Percentiles rank a stretch among this genome's conserved stretches.
phyloP scores from a whole-genome alignment of 2,797 vertebrate genomes.

The Furcifer pardalis region DNA sequence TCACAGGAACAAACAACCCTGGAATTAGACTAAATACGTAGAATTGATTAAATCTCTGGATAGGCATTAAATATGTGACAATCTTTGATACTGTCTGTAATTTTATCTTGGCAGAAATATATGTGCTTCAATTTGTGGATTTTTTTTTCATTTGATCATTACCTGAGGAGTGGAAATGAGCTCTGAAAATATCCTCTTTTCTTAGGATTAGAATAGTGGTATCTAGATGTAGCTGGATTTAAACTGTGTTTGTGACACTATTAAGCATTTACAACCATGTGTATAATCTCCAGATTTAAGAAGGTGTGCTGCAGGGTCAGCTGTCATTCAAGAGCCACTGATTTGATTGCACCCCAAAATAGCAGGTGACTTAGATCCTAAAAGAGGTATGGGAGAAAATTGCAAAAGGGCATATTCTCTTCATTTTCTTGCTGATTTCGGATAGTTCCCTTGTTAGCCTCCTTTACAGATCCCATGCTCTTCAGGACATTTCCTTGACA shows the following conservation, averaged over 20 bases:
- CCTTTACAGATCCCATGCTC: neutral
- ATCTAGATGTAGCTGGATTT: neutral
- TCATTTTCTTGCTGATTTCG: neutral
- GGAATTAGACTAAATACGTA: slow-evolving; percentile 74
- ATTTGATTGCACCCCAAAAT: neutral
- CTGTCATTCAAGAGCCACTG: neutral
- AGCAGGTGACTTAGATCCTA: neutral
- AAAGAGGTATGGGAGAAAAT: neutral
- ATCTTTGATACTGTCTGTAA: slow-evolving; percentile 43
- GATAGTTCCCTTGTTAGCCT: neutral
- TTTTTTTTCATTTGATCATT: neutral
- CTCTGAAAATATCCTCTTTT: neutral
- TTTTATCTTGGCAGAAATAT: slow-evolving; percentile 52
- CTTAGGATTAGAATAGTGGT: neutral
- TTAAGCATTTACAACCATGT: neutral
- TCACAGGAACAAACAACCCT: slow-evolving; percentile 73
- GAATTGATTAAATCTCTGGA: slow-evolving; percentile 73
- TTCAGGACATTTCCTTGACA: too few species aligned
- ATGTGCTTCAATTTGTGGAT: slow-evolving; percentile 1
- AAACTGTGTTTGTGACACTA: neutral
- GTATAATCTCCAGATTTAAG: neutral
- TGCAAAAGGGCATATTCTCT: neutral
- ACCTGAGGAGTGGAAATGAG: neutral
- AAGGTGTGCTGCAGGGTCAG: neutral
- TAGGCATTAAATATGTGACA: slow-evolving; percentile 68